Conservation (phyloP, 2,797 vertebrate species). For the Centroberyx gerrardi region DNA sequence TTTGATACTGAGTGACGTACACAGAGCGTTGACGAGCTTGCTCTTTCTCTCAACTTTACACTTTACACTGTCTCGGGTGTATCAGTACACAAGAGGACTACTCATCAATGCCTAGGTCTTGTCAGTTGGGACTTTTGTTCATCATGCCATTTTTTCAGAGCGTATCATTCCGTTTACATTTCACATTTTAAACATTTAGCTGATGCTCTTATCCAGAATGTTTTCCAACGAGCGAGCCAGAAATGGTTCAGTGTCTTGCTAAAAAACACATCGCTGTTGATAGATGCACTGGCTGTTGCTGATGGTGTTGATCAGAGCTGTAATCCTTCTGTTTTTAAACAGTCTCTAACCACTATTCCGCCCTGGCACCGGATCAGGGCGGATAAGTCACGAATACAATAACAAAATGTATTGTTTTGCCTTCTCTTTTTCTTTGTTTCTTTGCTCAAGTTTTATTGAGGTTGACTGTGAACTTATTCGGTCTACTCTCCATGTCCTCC, state of each 20-base stretch:
- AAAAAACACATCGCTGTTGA: slow-evolving; percentile 28
- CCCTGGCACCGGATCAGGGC: slow-evolving; percentile 22
- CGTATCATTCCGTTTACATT: slow-evolving; percentile 43
- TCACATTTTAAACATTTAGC: slow-evolving; percentile 23
- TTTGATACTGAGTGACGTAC: slow-evolving; percentile 20
- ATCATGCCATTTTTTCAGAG: slow-evolving; percentile 25
- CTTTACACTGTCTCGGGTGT: slow-evolving; percentile 24
- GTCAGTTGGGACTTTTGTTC: slow-evolving; percentile 13
- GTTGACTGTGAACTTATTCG: slow-evolving; percentile 10
- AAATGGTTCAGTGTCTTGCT: slow-evolving; percentile 34
- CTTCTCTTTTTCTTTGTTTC: slow-evolving; percentile 20
- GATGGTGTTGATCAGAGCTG: slow-evolving; percentile 13
- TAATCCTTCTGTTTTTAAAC: slow-evolving; percentile 39
- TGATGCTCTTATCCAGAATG: slow-evolving; percentile 40
- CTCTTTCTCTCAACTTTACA: slow-evolving; percentile 30
- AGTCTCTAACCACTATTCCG: slow-evolving; percentile 13
- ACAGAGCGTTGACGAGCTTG: slow-evolving; percentile 39
- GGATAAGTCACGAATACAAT: slow-evolving; percentile 37
- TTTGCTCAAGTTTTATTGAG: slow-evolving; percentile 15
- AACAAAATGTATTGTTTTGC: slow-evolving; percentile 17
- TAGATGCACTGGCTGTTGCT: slow-evolving; percentile 5
- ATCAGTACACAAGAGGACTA: slow-evolving; percentile 27
- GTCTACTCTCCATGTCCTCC: slow-evolving; percentile 2
- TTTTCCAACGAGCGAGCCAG: slow-evolving; percentile 38
- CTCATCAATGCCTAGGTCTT: slow-evolving; percentile 40